Percentiles rank a stretch among this genome's conserved stretches.
phyloP scores from a whole-genome alignment of 2,888 invertebrate genomes.

The Omphaloscelis lunosa region DNA sequence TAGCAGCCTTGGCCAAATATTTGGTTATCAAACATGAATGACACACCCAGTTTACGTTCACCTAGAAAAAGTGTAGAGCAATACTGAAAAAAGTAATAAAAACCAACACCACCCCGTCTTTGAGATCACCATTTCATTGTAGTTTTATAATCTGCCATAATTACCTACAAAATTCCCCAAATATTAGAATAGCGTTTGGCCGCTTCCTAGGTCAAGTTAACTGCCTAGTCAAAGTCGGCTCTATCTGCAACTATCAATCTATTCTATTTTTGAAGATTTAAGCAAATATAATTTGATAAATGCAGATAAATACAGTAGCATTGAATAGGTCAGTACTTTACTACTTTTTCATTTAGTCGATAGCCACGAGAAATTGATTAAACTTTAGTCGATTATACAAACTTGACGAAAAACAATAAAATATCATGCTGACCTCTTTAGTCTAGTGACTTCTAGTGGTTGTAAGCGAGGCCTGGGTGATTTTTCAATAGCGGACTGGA shows the following conservation, averaged over 20 bases:
- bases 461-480: neutral
- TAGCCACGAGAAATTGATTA: constrained; percentile 7
- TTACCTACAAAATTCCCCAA: neutral
- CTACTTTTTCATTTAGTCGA: constrained; percentile 9
- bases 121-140: constrained; percentile 2
- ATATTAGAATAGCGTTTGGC: neutral
- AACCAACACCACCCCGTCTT: neutral
- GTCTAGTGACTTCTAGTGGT: neutral
- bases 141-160: too few species aligned
- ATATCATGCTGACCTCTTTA: neutral
- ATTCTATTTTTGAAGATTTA: neutral
- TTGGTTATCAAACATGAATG: too few species aligned
- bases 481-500: neutral
- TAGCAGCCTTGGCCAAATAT: too few species aligned
- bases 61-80: too few species aligned
- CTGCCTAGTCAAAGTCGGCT: neutral
- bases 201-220: neutral
- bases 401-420: neutral
- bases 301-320: neutral
- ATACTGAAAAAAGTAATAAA: neutral
- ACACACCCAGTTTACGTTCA: too few species aligned
- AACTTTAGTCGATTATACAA: constrained; percentile 37
- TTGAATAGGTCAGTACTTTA: constrained; percentile 14
- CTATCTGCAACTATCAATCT: neutral
- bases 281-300: neutral